Percentiles rank a stretch among this genome's conserved stretches.
phyloP scores from a whole-genome alignment of 1,140 invertebrate species.

The Nymphalis io region DNA sequence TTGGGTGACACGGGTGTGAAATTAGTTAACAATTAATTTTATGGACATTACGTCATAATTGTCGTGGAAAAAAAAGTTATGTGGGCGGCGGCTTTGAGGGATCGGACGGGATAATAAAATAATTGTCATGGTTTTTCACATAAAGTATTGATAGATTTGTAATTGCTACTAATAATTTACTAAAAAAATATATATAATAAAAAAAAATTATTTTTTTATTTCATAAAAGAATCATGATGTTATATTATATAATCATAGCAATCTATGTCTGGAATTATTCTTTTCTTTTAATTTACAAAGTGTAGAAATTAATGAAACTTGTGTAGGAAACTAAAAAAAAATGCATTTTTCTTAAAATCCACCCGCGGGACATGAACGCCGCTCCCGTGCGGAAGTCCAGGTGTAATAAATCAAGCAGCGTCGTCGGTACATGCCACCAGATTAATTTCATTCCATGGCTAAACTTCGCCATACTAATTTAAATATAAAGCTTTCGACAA shows the following conservation, averaged over 20 bases:
- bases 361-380: constrained; percentile 20
- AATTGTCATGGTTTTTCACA: constrained; percentile 12
- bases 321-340: background rate
- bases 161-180: background rate
- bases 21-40: constrained; percentile 68
- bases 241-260: no score
- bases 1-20: constrained; percentile 59
- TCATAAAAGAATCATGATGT: background rate
- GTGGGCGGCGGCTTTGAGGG: constrained; percentile 43
- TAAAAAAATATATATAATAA: background rate
- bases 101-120: constrained; percentile 16
- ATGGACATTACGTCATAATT: constrained; percentile 67
- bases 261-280: no score
- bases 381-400: constrained; percentile 32
- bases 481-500: constrained; percentile 9
- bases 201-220: background rate
- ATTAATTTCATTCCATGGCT: constrained; percentile 36
- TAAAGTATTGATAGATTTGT: background rate
- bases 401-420: constrained; percentile 41
- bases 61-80: constrained; percentile 64
- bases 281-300: no score
- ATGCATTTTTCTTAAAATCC: constrained; percentile 14
- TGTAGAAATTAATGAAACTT: background rate
- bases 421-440: constrained; percentile 30
- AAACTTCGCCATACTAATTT: constrained; percentile 34